Conservation (phyloP, 2,888 invertebrate species). For the Cancer borealis region DNA sequence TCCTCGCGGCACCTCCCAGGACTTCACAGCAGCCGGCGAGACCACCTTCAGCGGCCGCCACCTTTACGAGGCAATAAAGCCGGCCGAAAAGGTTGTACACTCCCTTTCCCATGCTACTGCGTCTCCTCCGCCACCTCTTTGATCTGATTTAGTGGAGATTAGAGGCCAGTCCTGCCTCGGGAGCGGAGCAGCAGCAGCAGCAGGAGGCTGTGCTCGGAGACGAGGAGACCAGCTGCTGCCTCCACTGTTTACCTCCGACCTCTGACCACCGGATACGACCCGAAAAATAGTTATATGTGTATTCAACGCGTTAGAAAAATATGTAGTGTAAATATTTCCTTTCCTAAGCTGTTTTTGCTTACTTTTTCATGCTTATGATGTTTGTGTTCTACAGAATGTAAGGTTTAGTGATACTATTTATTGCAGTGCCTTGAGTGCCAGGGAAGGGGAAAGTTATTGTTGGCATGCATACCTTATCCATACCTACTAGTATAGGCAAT, state of each 20-base stretch:
- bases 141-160: slow-evolving; percentile 73
- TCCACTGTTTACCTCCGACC: background rate
- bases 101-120: slow-evolving; percentile 67
- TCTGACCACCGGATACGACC: background rate
- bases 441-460: background rate
- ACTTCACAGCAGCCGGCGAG: slow-evolving; percentile 46
- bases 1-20: slow-evolving; percentile 48
- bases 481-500: background rate
- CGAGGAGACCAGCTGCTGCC: background rate
- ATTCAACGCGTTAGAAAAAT: slow-evolving; percentile 28
- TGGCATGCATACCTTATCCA: background rate
- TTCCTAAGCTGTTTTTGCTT: background rate
- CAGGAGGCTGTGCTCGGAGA: slow-evolving; percentile 30
- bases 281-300: slow-evolving; percentile 28
- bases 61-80: slow-evolving; percentile 70
- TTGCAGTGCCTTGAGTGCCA: background rate
- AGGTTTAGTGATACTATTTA: background rate
- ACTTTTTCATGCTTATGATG: background rate
- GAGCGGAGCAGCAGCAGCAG: background rate
- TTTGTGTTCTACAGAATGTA: background rate
- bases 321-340: background rate
- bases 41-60: slow-evolving; percentile 70
- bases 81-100: slow-evolving; percentile 68
- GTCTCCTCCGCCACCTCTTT: slow-evolving; percentile 71
- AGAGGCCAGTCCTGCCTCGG: slow-evolving; percentile 58